Conservation (phyloP, 2,888 invertebrate genomes). For the Tanypteryx hageni region DNA sequence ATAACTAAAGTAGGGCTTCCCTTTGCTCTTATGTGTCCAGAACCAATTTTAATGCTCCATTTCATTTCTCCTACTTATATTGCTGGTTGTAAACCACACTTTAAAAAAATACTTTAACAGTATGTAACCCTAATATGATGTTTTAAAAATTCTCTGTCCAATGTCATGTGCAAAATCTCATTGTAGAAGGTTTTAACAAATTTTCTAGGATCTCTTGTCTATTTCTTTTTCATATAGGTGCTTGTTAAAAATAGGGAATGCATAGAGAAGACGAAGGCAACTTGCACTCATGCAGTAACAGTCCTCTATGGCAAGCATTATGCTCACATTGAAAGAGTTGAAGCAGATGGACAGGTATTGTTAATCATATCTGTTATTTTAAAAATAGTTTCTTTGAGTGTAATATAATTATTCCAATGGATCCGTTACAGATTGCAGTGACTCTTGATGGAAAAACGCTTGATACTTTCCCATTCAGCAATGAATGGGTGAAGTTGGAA, state of each 20-base stretch:
- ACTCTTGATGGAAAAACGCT: constrained; percentile 76
- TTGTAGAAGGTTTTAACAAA: constrained; percentile 1
- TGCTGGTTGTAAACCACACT: too few relatives aligned
- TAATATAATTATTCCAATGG: constrained; percentile 57
- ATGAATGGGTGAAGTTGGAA: constrained; percentile 81
- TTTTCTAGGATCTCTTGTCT: neutral
- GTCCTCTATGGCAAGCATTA: constrained; percentile 82
- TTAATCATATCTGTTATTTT: neutral
- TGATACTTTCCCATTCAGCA: constrained; percentile 77
- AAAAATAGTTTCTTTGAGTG: neutral
- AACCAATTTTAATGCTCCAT: too few relatives aligned
- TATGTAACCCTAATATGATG: too few relatives aligned
- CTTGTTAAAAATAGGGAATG: constrained; percentile 86
- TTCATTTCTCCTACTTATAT: too few relatives aligned
- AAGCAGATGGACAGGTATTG: constrained; percentile 69
- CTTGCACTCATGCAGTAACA: constrained; percentile 83
- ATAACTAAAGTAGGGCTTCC: too few relatives aligned
- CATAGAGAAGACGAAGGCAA: constrained; percentile 77
- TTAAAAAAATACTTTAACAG: too few relatives aligned
- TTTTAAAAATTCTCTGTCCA: too few relatives aligned
- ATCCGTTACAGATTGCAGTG: constrained; percentile 75
- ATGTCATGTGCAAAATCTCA: too few relatives aligned
- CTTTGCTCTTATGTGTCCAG: too few relatives aligned
- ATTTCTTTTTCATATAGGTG: constrained; percentile 75
- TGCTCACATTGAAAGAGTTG: constrained; percentile 74